Base-by-base conservation (phyloP, 2,888 invertebrate genomes). In the Formica aserva region DNA sequence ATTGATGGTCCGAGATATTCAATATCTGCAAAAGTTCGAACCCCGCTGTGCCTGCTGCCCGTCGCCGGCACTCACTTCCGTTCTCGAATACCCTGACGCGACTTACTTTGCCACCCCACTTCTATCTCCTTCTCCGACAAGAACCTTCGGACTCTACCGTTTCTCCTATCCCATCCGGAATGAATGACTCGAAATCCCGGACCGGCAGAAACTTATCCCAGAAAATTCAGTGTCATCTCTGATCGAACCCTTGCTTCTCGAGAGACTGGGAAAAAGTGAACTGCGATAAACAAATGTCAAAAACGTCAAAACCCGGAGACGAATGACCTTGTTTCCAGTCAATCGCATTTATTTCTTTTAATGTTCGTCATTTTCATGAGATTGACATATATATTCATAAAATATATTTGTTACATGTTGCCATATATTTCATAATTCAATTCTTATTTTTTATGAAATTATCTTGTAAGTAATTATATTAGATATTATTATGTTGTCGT, bases 1-100 rank as follows among this genome's bases (percentile, higher is more conserved):
- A 94, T 94, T 94, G 94, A 94, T 94, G 93, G 92, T 92, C 92
- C 92, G 91, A 92, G 94, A 94, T 94, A 94, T 94, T 94, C 92
- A 93, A 94, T 94, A 93, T 94, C 93, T 94, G 92, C 91, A 88
- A 92, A 93, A 94, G 89, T 93, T 93, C 77, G 57, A 84, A 55
- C 84, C 84, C 86, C 78, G 83, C 88, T 45, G 60, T 45, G 78
- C 78, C 57, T 78, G 69, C 82, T 60, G 74, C 76, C 81, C 78
- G 71, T 82, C 87, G 88, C 87, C 82, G 80, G 48, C 82, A 81
- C 83, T 85, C 83, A 84, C 80, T 83, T 82, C 67, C 22, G 22
- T 32, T 84, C 75, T 63, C 65, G 66, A 75, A 52, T 71, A 48
- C 71, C 62, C 66, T 63, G 45, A 65, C 52, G 57, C 57, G 32